These are phyloP conservation scores for Tineola bisselliella DNA, from an alignment of 2,888 invertebrate species.

Conservation along the genomic window DNA sequence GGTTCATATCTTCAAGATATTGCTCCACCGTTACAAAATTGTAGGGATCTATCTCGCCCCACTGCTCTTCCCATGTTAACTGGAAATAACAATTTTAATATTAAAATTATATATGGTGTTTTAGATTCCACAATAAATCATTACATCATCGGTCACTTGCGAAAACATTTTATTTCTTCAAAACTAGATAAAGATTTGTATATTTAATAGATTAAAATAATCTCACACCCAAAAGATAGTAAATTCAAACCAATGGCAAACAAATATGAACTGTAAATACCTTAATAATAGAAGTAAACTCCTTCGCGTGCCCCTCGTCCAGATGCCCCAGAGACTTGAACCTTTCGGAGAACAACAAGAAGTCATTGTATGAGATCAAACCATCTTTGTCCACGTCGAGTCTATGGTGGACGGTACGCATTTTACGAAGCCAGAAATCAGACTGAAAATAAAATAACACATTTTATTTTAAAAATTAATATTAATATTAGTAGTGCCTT, in stretches of 20 bases:
- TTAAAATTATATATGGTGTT: too few species aligned
- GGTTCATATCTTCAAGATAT: conserved; percentile 84
- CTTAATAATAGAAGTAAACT: conserved; percentile 76
- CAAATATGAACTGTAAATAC: too few species aligned
- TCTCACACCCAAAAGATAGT: too few species aligned
- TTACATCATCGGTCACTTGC: too few species aligned
- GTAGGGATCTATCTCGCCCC: conserved; percentile 83
- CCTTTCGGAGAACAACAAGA: conserved; percentile 76
- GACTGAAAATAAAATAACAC: conserved; percentile 33
- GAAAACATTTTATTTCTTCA: too few species aligned
- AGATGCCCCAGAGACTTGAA: conserved; percentile 82
- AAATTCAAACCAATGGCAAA: too few species aligned
- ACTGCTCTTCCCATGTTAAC: conserved; percentile 84
- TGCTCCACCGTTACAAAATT: conserved; percentile 84
- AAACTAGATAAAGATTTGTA: too few species aligned
- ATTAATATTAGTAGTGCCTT: too few species aligned
- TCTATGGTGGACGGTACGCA: conserved; percentile 84
- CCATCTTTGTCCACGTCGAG: conserved; percentile 88
- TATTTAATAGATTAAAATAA: too few species aligned
- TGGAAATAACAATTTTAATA: conserved; percentile 30
- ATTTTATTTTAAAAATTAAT: too few species aligned
- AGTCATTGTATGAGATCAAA: conserved; percentile 84
- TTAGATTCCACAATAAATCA: too few species aligned
- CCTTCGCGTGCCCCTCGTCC: conserved; percentile 70
- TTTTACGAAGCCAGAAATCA: conserved; percentile 85